Conservation (phyloP, 2,113 vertebrate genomes). For the Cettia cetti region DNA sequence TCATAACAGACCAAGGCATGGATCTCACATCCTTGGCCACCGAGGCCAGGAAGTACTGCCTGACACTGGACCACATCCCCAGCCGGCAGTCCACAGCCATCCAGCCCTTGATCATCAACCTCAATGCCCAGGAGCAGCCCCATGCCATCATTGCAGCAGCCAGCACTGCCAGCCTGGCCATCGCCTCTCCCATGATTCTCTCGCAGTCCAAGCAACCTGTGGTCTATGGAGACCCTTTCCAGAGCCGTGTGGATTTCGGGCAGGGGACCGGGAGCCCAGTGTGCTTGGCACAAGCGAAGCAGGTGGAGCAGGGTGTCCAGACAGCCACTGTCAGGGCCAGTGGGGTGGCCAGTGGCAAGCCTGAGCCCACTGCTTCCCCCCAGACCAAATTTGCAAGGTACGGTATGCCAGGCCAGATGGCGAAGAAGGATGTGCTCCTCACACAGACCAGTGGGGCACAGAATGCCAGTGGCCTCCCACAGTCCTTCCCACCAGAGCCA, state of each 20-base stretch:
- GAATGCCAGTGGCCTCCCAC: slow-evolving; percentile 74
- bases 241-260: slow-evolving; percentile 91
- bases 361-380: slow-evolving; percentile 78
- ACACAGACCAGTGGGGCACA: slow-evolving; percentile 78
- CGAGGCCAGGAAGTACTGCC: slow-evolving; percentile 88
- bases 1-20: slow-evolving; percentile 98
- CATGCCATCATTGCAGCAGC: slow-evolving; percentile 81
- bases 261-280: slow-evolving; percentile 88
- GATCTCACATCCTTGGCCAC: slow-evolving; percentile 93
- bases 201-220: slow-evolving; percentile 87
- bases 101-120: slow-evolving; percentile 94
- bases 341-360: slow-evolving; percentile 59
- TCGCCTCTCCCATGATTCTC: slow-evolving; percentile 86
- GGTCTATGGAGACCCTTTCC: slow-evolving; percentile 93
- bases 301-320: slow-evolving; percentile 75
- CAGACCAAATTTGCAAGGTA: slow-evolving; percentile 89
- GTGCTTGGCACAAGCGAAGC: slow-evolving; percentile 88
- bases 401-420: slow-evolving; percentile 85
- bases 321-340: slow-evolving; percentile 50
- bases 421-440: slow-evolving; percentile 87
- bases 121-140: slow-evolving; percentile 93
- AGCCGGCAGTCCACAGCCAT: slow-evolving; percentile 88
- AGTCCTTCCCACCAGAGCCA: slow-evolving; percentile 78
- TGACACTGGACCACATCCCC: slow-evolving; percentile 83
- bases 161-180: slow-evolving; percentile 86